Evolutionary conservation across 2,888 invertebrate genomes (phyloP).

Genomic region (Alloscopus bannaensis): DNA sequence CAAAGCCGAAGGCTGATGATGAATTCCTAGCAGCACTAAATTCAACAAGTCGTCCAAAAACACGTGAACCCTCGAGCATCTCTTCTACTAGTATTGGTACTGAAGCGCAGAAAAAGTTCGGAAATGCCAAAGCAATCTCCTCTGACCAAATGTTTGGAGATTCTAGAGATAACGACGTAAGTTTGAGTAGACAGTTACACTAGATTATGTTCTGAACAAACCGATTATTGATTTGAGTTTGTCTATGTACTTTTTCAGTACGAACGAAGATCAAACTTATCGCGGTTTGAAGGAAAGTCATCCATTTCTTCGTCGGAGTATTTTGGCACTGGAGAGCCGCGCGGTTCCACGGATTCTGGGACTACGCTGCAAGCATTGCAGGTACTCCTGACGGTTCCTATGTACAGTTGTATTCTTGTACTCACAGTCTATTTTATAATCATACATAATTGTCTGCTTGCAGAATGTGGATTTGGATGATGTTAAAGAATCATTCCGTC

Average conservation of each 20-base stretch:
- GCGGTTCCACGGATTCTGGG: slow-evolving; percentile 9
- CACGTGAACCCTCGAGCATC: slow-evolving; percentile 60
- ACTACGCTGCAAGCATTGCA: slow-evolving; percentile 52
- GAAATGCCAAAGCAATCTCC: slow-evolving; percentile 97
- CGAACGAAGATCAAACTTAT: slow-evolving; percentile 79
- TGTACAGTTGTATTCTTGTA: too few relatives aligned
- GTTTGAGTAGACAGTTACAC: too few relatives aligned
- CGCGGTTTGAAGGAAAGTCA: slow-evolving; percentile 93
- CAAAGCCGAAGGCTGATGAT: slow-evolving; percentile 50
- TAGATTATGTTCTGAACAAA: too few relatives aligned
- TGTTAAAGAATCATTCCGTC: slow-evolving; percentile 96
- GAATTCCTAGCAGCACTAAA: slow-evolving; percentile 46
- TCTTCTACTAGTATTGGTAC: slow-evolving; percentile 78
- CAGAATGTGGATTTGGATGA: slow-evolving; percentile 89
- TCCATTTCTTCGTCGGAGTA: slow-evolving; percentile 98
- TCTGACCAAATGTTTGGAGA: slow-evolving; percentile 97
- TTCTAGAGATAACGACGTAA: slow-evolving; percentile 79
- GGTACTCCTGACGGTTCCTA: too few relatives aligned
- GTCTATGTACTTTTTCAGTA: slow-evolving; percentile 75
- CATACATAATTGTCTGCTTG: too few relatives aligned
- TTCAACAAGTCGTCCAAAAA: slow-evolving; percentile 63
- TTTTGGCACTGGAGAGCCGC: slow-evolving; percentile 80
- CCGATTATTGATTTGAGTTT: neutral
- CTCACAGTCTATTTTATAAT: neutral
- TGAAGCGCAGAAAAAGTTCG: slow-evolving; percentile 96